Percentiles rank a stretch among this genome's conserved stretches.
Evolutionary conservation across 2,797 vertebrate species (phyloP).

Genomic region (Thripadectes ignobilis): DNA sequence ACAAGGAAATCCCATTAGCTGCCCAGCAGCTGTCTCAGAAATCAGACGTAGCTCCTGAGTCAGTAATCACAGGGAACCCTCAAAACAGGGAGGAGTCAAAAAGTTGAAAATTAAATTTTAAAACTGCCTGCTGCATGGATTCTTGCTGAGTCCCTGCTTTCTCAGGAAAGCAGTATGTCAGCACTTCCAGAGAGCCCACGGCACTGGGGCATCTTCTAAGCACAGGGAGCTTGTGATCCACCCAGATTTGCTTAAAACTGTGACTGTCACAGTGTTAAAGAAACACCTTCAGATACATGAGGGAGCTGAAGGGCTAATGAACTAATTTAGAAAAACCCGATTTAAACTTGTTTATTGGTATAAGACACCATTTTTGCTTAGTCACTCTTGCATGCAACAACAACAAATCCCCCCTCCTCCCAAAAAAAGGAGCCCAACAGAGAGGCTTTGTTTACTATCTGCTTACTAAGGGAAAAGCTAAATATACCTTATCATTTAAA

Average conservation of each 20-base stretch:
- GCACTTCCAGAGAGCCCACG: neutral
- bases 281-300: neutral
- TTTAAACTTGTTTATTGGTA: neutral
- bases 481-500: neutral
- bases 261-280: neutral
- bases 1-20: neutral
- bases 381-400: neutral
- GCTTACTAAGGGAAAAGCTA: neutral
- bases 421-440: neutral
- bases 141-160: constrained; percentile 12
- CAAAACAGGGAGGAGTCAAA: constrained; percentile 46
- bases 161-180: neutral
- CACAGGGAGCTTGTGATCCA: neutral
- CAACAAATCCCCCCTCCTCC: neutral
- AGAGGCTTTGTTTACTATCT: neutral
- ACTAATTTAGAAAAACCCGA: neutral
- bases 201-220: constrained; percentile 13
- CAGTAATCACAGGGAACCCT: constrained; percentile 42
- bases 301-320: neutral
- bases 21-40: neutral
- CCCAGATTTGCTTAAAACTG: constrained; percentile 2
- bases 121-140: neutral
- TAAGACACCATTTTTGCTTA: neutral
- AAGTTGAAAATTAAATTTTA: constrained; percentile 2
- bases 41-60: neutral